Base-by-base conservation (phyloP, 2,888 invertebrate genomes). In the Drosophila prostipennis region DNA sequence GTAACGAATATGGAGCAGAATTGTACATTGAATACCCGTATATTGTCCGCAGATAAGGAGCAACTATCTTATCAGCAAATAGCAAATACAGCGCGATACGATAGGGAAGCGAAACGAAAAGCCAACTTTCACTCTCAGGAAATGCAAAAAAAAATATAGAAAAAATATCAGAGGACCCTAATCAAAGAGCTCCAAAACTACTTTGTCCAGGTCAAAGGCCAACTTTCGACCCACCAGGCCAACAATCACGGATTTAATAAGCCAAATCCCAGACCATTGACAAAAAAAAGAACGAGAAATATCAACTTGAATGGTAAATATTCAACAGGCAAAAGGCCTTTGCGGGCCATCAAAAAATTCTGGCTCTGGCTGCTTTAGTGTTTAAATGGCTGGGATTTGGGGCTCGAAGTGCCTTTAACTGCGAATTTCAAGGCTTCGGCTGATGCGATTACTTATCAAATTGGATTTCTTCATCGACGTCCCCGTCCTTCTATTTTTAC, bases 1-100 rank as follows among this genome's bases (percentile, higher is more conserved):
- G 77, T 76, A 74, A 80, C 81, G 76, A 72, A 61, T 77, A 60
- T 69, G 63, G 67, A 37, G 49, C 52, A 64, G 63, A 67, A 69
- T 69, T 53, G 58, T 65, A 56, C 34, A 51, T 52, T 64, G 23
- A 43, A 59, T 56, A 70, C 45, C 55, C 39, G 53, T 55, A 54
- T 26, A 49, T 51, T 70, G 49, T 43, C n/a, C 39, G 43, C 19
- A 40, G 73, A 83, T 83, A 84, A 65, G 52, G 57, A 8, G 11
- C 13, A 23, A 49, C 48, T 77, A 86, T 86, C 87, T 80, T 58
- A 83, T 80, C 87, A 56, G 13, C 23, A 54, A 58, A 61, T 29
- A 63, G 45, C 55, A 61, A 43, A 48, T 48, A 61, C 40, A 43
- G 29, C 7, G 6, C 34, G 26, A 14, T 46, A 14, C 46, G 29